Conservation (phyloP, 2,888 invertebrate species). For the Clitarchus hookeri region DNA sequence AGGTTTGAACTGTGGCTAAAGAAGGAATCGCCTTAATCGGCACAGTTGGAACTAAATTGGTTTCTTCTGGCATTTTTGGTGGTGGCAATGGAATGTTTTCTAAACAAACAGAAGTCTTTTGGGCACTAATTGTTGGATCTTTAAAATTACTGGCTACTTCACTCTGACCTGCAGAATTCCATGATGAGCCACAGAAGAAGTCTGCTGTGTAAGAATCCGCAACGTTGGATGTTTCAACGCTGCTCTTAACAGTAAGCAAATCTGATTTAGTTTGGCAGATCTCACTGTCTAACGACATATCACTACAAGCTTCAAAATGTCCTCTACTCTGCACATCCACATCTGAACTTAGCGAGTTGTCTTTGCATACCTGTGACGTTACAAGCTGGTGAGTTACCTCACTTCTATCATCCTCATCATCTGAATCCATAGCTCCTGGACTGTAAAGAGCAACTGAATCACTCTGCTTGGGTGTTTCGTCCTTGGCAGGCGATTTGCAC, state of each 20-base stretch:
- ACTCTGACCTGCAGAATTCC: not conserved
- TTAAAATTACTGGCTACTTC: not conserved
- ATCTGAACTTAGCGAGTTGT: slow-evolving; percentile 1
- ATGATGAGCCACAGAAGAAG: not conserved
- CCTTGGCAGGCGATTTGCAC: not conserved
- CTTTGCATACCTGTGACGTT: not conserved
- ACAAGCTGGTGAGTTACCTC: slow-evolving; percentile 24
- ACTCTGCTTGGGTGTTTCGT: not conserved
- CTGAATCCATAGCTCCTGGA: slow-evolving; percentile 29
- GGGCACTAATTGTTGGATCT: not conserved
- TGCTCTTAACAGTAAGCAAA: not conserved
- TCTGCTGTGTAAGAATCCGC: not conserved
- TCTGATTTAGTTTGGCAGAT: slow-evolving; percentile 15
- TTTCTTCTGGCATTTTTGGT: slow-evolving; percentile 5
- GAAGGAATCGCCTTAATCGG: not conserved
- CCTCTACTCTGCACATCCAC: not conserved
- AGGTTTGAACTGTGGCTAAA: not conserved
- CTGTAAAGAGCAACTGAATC: slow-evolving; percentile 35
- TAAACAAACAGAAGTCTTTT: slow-evolving; percentile 15
- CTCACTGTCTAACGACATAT: slow-evolving; percentile 35
- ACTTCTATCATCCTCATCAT: slow-evolving; percentile 29
- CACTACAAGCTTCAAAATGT: slow-evolving; percentile 18
- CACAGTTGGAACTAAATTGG: not conserved
- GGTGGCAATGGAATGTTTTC: slow-evolving; percentile 38
- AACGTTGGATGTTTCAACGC: not conserved